Base-by-base conservation (phyloP, 1,140 invertebrate species). In the Drosophila pandora region DNA sequence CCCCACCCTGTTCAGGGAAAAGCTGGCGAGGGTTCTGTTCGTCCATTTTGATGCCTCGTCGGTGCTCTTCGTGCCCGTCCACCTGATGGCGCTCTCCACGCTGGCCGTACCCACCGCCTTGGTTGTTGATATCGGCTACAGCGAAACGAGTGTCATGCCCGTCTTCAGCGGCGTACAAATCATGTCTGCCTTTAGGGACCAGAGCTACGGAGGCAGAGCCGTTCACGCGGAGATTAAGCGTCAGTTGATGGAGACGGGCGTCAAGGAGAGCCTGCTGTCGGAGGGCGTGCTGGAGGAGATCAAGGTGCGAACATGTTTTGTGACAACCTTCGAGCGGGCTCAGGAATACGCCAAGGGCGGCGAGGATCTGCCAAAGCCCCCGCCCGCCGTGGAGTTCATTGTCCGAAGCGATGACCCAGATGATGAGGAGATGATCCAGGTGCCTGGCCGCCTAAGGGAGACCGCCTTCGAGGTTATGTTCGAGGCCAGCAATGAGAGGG, bases 21-120 rank as follows among this genome's bases (percentile, higher is more conserved):
- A 95, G 1, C 91, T 99, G 2, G 97, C 97, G 0, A 97, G 96
- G 92, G 97, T 99, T 12, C 93, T 99, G 8, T 99, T 98, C 90
- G 93, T 94, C 45, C 97, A 99, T 91, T 99, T 96, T 93, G 97
- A 99, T 94, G 97, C 95, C 39, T 93, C 94, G 0, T 95, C 95
- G 2, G 90, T 96, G 23, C 71, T 96, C 59, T 95, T 96, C 91
- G 93, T 96, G 2, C 96, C 97, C 7, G 94, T 94, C 30, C 97
- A 98, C 92, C 92, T 98, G 25, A 94, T 96, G n/a, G 93, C 95
- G 5, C 92, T 97, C 1, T 94, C 95, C 48, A 95, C 96, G 3
- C 92, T 98, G 48, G 97, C 95, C 13, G 92, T 95, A 7, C 94
- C 94, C 58, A 96, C 96, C 9, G 97, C 94, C 30, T 91, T 98